Evolutionary conservation across 1,140 invertebrate genomes (phyloP), one percentile per base, ranked within the genome.

Genomic region (Copidosoma floridanum): DNA sequence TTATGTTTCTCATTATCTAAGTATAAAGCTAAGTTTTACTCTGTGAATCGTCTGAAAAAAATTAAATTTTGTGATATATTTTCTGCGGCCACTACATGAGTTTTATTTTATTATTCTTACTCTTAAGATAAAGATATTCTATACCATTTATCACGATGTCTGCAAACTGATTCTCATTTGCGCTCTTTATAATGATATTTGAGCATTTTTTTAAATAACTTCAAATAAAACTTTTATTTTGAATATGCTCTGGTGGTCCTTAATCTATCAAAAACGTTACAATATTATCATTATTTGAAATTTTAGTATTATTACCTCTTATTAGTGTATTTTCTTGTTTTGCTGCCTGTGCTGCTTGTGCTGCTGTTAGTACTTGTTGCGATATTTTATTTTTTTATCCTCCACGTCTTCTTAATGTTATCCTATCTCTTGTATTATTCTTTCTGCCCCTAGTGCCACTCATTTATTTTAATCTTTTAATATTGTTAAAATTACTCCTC

Each of bases 11-110:
- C 47, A 41, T 64, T 52, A 47, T 68, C 61, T 40, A 63, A 50
- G 37, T 63, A 20, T 37, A 68, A 61, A 46, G n/a, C 60, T 32
- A 20, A 65, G 61, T 20, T 60, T 60, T 47, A 52, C 27, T 67
- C 63, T 50, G 32, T 63, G 35, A 67, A 51, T 37, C 38, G 51
- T 37, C 63, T 11, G n/a, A 67, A 29, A 18, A 63, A 65, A 10
- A 64, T 18, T 7, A 65, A 27, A 55, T 66, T 66, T 10, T 68
- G 57, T 40, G 67, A 59, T 32, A 68, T 61, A 27, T 66, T 48
- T 62, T 61, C 50, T 16, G 64, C 64, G 1, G 62, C 61, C 12
- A 64, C 50, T 18, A 66, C 64, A 37, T 68, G 63, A 27, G 62
- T 60, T 61, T 68, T 10, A 68, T 66, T n/a, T 14, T 2, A 32